phyloP scores from a whole-genome alignment of 2,797 vertebrate species.

The Pelobates cultripes region DNA sequence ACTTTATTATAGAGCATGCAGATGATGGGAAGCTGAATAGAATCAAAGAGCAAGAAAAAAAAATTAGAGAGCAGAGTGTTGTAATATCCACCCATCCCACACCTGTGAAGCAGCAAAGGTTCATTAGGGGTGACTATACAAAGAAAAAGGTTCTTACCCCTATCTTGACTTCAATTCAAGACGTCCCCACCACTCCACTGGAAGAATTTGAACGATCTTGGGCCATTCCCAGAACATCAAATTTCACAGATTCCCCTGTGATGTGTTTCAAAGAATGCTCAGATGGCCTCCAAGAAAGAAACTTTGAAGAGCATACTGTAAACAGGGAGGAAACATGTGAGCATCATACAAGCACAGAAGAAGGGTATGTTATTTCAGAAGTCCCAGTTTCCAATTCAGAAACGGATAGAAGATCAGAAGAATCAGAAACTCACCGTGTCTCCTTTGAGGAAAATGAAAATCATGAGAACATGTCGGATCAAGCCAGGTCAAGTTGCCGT shows the following conservation, averaged over 20 bases:
- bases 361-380: constrained; percentile 15
- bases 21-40: background rate
- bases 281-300: constrained; percentile 43
- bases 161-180: background rate
- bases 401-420: constrained; percentile 35
- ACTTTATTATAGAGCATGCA: background rate
- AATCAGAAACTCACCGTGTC: constrained; percentile 22
- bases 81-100: background rate
- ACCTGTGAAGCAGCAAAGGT: constrained; percentile 1
- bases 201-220: background rate
- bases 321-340: constrained; percentile 37
- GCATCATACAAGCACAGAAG: constrained; percentile 45
- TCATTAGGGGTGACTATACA: background rate
- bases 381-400: constrained; percentile 15
- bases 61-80: background rate
- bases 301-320: constrained; percentile 3
- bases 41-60: background rate
- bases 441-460: constrained; percentile 39
- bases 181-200: background rate
- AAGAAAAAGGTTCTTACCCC: background rate
- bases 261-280: constrained; percentile 56
- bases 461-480: constrained; percentile 21
- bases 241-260: constrained; percentile 23
- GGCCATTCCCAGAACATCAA: background rate
- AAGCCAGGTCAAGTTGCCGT: background rate